Evolutionary conservation across 2,113 vertebrate genomes (phyloP).

Genomic region (Pygoscelis adeliae): DNA sequence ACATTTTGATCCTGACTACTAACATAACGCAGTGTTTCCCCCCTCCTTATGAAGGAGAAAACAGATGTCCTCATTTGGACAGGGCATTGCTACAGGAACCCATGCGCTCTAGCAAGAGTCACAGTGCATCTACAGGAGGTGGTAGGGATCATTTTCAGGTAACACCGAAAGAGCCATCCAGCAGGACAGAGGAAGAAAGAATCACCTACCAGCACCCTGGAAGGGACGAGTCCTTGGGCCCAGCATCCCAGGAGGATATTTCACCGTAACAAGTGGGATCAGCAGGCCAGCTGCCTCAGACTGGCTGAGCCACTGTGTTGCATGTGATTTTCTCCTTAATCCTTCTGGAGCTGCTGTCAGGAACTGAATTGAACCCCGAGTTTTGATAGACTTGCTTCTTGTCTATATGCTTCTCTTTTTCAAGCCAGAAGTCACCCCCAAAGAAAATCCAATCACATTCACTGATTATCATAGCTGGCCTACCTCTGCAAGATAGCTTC

Average conservation of each 20-base stretch:
- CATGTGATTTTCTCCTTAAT: not conserved
- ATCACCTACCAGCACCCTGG: not conserved
- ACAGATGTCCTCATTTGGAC: not conserved
- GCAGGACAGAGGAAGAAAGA: not conserved
- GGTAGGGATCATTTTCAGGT: not conserved
- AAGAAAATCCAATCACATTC: not conserved
- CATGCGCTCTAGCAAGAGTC: not conserved
- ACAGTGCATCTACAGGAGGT: not conserved
- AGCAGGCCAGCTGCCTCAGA: not conserved
- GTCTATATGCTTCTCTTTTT: not conserved
- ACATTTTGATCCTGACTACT: not conserved
- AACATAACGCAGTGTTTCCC: not conserved
- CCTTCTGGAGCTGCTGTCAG: not conserved
- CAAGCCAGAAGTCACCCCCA: not conserved
- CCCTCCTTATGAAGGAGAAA: not conserved
- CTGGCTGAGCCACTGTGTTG: not conserved
- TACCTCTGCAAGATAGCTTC: not conserved
- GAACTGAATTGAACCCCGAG: not conserved
- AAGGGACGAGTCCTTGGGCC: not conserved
- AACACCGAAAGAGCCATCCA: not conserved
- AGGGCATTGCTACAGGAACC: not conserved
- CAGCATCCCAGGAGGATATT: not conserved
- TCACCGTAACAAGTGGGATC: not conserved
- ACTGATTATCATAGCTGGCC: not conserved
- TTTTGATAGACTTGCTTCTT: not conserved